Evolutionary conservation across 1,140 invertebrate species (phyloP).

Genomic region (Thaumatotibia leucotreta): DNA sequence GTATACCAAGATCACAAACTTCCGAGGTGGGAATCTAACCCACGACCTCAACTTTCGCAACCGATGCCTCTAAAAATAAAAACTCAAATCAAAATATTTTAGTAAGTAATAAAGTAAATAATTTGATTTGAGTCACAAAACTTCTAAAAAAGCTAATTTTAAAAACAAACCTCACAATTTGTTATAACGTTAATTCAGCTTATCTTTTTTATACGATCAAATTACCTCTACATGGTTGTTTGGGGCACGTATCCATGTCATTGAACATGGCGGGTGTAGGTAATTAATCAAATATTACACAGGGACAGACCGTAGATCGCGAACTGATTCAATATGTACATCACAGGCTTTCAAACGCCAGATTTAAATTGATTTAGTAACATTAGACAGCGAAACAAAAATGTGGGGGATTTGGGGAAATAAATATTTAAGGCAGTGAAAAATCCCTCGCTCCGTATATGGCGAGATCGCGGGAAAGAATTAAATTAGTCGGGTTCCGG

Average conservation of each 20-base stretch:
- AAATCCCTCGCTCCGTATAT: slow-evolving; percentile 7
- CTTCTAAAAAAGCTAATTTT: neutral
- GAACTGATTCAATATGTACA: neutral
- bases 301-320: neutral
- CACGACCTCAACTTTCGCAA: no score
- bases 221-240: neutral
- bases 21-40: no score
- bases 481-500: slow-evolving; percentile 21
- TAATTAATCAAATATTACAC: slow-evolving; percentile 10
- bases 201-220: neutral
- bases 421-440: slow-evolving; percentile 11
- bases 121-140: no score
- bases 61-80: no score
- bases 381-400: neutral
- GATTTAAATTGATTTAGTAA: slow-evolving; percentile 9
- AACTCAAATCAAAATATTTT: no score
- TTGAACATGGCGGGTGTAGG: neutral
- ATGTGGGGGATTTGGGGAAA: neutral
- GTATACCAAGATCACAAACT: no score
- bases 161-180: neutral
- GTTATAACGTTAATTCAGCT: neutral
- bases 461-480: slow-evolving; percentile 28
- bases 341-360: neutral
- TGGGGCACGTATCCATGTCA: neutral
- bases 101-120: no score